Conservation (phyloP, 2,113 vertebrate species). For the Neoarius graeffei region DNA sequence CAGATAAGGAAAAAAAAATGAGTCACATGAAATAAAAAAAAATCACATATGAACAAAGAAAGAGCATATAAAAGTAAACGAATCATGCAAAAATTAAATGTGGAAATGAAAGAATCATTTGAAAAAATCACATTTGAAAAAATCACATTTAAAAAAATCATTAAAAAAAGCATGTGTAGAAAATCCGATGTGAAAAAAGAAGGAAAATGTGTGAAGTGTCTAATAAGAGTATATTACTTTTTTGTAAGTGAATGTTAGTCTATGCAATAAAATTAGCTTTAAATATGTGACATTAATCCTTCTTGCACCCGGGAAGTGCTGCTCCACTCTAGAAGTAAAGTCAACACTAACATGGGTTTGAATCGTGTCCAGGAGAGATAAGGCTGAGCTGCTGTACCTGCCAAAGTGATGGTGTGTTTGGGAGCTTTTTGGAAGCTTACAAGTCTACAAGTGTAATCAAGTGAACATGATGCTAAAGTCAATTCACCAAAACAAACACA, state of each 20-base stretch:
- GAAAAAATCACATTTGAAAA: background rate
- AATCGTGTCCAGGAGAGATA: slow-evolving; percentile 74
- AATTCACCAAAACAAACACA: slow-evolving; percentile 68
- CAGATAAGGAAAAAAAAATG: background rate
- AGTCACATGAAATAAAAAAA: background rate
- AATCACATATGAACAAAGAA: background rate
- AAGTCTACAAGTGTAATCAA: slow-evolving; percentile 55
- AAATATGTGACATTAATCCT: slow-evolving; percentile 63
- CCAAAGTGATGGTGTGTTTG: slow-evolving; percentile 53
- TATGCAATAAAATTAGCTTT: slow-evolving; percentile 58
- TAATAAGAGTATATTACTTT: background rate
- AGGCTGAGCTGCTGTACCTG: slow-evolving; percentile 70
- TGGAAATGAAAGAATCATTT: background rate
- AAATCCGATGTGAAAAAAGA: background rate
- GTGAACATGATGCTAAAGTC: slow-evolving; percentile 73
- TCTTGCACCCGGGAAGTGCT: slow-evolving; percentile 20
- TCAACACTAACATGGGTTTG: slow-evolving; percentile 65
- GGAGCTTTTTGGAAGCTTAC: slow-evolving; percentile 56
- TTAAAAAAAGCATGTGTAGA: background rate
- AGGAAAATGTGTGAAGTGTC: background rate
- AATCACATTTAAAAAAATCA: background rate
- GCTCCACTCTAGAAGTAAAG: slow-evolving; percentile 51
- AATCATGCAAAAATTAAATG: background rate
- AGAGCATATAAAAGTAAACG: background rate
- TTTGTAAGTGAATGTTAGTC: slow-evolving; percentile 46